Evolutionary conservation across 1,140 invertebrate species (phyloP), one percentile per base, ranked within the genome.

Genomic region (Ectropis grisescens): DNA sequence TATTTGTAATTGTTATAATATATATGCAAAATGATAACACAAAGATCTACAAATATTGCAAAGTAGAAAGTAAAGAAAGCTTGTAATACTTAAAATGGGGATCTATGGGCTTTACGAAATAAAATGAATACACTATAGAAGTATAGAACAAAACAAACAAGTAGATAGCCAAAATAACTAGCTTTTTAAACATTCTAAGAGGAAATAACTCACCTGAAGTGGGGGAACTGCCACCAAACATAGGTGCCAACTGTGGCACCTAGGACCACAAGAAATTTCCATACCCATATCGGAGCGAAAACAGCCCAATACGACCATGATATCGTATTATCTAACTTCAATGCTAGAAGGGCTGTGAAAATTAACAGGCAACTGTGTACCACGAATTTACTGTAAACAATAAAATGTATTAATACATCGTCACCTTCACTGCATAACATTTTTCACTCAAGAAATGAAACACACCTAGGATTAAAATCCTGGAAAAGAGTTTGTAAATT

Each of bases 261-360:
- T 29, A 90, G 61, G 23, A 98, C 90, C 10, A 97, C 96, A 59
- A 97, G 87, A 39, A 90, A 83, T 76, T 98, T 98, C 96, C 97
- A 98, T 43, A 97, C 89, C 95, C 96, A 99, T 71, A 99, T 89
- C 29, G 96, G 96, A 15, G 91, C 10, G 10, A 26, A 26, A 8
- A 98, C 89, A 4, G 92, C 89, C 94, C 95, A 98, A 68, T 93
- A 98, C 39, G 93, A 97, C 93, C 95, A 97, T 66, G 88, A 85
- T 80, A 86, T 92, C 29, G 87, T 90, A 37, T 90, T 89, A 83
- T 99, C 97, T 32, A 97, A 84, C 45, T 94, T 88, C 49, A 98
- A 84, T 6, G 95, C 90, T 82, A 98, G 91, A 35, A 98, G 82
- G 27, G 91, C 87, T 14, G 94, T 94, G 69, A 99, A 98, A 52